Base-by-base conservation (phyloP, 2,888 invertebrate genomes). In the Pollenia labialis region DNA sequence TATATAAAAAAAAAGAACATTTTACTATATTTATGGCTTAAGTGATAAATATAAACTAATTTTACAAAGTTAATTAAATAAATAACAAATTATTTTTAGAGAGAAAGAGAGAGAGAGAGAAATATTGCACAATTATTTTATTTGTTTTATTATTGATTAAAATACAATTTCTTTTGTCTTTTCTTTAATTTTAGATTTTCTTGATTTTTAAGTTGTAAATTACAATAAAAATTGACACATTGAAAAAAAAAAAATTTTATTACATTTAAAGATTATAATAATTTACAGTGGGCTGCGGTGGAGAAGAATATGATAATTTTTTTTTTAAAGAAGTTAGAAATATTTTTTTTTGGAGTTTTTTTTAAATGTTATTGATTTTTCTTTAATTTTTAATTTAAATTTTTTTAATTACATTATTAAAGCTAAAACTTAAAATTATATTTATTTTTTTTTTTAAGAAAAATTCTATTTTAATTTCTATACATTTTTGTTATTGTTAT, bases 221-320 rank as follows among this genome's bases (percentile, higher is more conserved):
- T 68, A 54, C 56, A 10, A 58, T 40, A 58, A 54, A 85, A 88
- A 88, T 87, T 85, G 86, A 86, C 79, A 87, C 62, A 81, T 81
- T 79, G 23, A 48, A 48, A 54, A n/a, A 68, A 40, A 52, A 56
- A 66, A 40, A 42, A 16, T 3, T 52, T 77, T 71, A 66, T 44
- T 74, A 74, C 56, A 71, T 32, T 32, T 32, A 32, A 44, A 68
- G 42, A 7, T 58, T 32, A 40, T 14, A 14, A 32, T 32, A 32
- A 32, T 32, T 32, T 32, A 32, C 32, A 32, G 32, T 32, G 32
- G 32, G 32, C 32, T 6, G n/a, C 8, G 14, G 16, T 18, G 16
- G 9, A 12, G 32, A 7, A 46, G 6, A 6, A 11, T 32, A 8
- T n/a, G 23, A 1, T 64, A 46, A 46, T 4, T 68, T 68, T 44